A percentile compares a stretch with the other conserved stretches of the same genome.
phyloP scores from a whole-genome alignment of 2,888 invertebrate genomes.

The Hyalella azteca region DNA sequence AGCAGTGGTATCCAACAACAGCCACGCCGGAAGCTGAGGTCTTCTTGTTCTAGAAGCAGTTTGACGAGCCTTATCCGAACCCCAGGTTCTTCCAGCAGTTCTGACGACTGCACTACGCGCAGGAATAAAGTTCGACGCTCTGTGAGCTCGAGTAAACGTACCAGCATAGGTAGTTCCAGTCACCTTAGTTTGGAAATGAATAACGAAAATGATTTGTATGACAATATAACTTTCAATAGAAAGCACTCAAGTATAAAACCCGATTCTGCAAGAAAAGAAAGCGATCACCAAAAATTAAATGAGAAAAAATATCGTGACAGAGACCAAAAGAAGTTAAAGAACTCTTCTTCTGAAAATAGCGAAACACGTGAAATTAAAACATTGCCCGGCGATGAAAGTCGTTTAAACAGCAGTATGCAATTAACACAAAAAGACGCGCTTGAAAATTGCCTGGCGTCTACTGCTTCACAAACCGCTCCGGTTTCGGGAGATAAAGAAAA shows the following conservation, averaged over 20 bases:
- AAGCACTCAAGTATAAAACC: neutral
- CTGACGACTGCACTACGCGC: conserved; percentile 31
- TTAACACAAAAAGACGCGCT: no score
- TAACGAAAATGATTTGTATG: neutral
- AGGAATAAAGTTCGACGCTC: neutral
- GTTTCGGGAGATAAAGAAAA: neutral
- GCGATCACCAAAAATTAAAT: no score
- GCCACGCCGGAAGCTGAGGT: conserved; percentile 40
- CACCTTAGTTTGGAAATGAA: neutral
- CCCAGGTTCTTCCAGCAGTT: conserved; percentile 42
- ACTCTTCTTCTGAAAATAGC: no score
- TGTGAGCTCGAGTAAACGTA: neutral
- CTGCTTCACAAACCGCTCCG: neutral
- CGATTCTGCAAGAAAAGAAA: no score
- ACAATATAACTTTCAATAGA: neutral
- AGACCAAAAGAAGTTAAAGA: no score
- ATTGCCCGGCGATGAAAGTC: no score
- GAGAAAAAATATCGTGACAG: no score
- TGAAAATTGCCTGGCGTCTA: neutral
- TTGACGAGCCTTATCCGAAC: conserved; percentile 44
- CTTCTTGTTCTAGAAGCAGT: conserved; percentile 47
- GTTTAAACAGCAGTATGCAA: no score
- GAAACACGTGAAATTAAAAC: no score
- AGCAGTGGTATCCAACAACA: neutral
- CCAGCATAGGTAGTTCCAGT: neutral